phyloP scores from a whole-genome alignment of 1,140 invertebrate species.

The Pseudomyrmex cubaensis region DNA sequence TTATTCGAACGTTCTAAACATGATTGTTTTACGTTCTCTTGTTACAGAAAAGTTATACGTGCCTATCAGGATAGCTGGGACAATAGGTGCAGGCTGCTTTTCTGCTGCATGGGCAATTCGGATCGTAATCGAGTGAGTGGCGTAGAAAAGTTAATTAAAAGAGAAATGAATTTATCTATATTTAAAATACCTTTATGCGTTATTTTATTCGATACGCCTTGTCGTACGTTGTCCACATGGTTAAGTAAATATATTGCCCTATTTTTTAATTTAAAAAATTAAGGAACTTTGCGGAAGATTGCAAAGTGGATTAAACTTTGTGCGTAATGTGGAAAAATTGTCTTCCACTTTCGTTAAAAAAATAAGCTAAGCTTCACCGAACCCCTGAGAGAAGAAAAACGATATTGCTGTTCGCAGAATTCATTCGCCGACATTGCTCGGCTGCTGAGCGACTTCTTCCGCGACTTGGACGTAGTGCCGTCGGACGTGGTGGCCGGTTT shows the following conservation, averaged over 20 bases:
- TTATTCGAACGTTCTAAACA: not conserved
- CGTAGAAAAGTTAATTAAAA: not conserved
- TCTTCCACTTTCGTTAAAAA: no score
- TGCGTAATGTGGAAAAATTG: no score
- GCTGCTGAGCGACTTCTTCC: constrained; percentile 95
- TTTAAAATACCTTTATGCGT: not conserved
- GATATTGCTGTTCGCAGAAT: constrained; percentile 85
- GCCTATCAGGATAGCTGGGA: constrained; percentile 97
- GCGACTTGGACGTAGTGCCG: constrained; percentile 96
- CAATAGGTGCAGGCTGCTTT: constrained; percentile 92
- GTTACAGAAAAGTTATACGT: constrained; percentile 92
- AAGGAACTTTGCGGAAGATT: no score
- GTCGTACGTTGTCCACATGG: no score
- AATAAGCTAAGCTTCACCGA: no score
- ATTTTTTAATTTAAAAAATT: no score
- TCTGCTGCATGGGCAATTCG: constrained; percentile 94
- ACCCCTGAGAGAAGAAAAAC: not conserved
- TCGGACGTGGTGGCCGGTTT: constrained; percentile 95
- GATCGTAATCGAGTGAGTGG: constrained; percentile 90
- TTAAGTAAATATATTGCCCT: no score
- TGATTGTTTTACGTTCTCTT: not conserved
- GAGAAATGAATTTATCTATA: not conserved
- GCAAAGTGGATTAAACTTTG: no score
- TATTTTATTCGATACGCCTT: not conserved
- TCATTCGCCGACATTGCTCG: constrained; percentile 95